Evolutionary conservation across 2,888 invertebrate genomes (phyloP), one percentile per base, ranked within the genome.

Genomic region (Lepidocyrtinus sp.): DNA sequence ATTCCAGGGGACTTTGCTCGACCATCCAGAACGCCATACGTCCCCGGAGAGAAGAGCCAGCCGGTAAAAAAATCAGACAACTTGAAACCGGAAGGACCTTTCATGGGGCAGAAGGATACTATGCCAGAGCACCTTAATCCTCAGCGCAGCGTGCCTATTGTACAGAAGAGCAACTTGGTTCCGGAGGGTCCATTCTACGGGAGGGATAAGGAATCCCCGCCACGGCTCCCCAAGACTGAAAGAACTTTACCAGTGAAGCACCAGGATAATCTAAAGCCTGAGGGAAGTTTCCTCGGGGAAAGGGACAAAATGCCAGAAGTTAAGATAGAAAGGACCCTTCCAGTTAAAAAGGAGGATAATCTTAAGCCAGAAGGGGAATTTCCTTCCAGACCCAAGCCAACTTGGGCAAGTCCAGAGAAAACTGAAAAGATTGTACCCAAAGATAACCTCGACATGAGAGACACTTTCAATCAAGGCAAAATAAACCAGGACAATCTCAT

Each of bases 1-100:
- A n/a, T n/a, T n/a, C n/a, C 90, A 91, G 92, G 92, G 3, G 91
- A 93, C 25, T 93, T 93, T 87, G 88, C 88, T 90, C 91, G 91
- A 19, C 77, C 67, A 87, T 92, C 91, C 5, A 87, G 88, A 1
- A 87, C 87, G 9, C 88, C 89, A 87, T 85, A 86, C 0, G 3
- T 90, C 88, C 26, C 90, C 87, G 91, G 91, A 15, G 90, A 90
- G 50, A 89, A 89, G 36, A 89, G 90, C 83, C 26, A 68, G 17
- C 90, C 88, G 25, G 89, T 88, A 2, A 91, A 89, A 91, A 79
- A 81, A 50, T 83, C 81, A 15, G 93, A 93, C 86, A 93, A 91
- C 83, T 87, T 91, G 0, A 88, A 88, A 74, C 90, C 90, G 1
- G 91, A 91, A 87, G 92, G 92, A 7, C 24, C 36, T 1, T 81